Conservation (phyloP, 2,113 vertebrate genomes). For the Manacus vitellinus region DNA sequence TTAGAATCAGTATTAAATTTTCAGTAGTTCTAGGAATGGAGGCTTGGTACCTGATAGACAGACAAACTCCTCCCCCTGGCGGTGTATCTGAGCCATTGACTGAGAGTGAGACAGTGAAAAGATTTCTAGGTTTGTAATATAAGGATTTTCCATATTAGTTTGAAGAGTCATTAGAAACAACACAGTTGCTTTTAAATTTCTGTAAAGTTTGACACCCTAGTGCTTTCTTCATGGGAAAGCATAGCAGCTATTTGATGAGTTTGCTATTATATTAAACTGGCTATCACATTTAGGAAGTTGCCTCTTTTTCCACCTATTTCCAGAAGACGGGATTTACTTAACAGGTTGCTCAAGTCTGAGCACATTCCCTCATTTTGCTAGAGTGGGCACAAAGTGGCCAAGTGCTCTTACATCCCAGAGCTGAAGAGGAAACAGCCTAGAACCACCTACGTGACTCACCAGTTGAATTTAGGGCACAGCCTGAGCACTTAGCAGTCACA, state of each 20-base stretch:
- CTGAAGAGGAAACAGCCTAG: background rate
- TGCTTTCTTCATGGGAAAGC: background rate
- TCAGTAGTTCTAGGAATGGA: background rate
- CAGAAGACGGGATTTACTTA: background rate
- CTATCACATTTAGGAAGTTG: background rate
- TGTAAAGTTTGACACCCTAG: background rate
- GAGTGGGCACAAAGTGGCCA: background rate
- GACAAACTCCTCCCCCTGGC: background rate
- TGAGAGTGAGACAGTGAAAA: no score
- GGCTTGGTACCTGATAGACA: background rate
- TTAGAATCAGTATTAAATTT: background rate
- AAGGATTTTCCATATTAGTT: background rate
- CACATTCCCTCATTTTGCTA: background rate
- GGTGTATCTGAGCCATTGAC: background rate
- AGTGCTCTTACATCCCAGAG: background rate
- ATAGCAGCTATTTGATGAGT: background rate
- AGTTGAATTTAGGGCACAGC: background rate
- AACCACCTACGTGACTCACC: fast-evolving
- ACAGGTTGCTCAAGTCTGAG: background rate
- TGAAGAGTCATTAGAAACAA: background rate
- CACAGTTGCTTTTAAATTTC: background rate
- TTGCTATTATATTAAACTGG: background rate
- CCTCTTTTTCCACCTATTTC: background rate
- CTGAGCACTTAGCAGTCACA: background rate
- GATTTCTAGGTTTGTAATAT: background rate